Base-by-base conservation (phyloP, 2,888 invertebrate species). In the Eledone cirrhosa region DNA sequence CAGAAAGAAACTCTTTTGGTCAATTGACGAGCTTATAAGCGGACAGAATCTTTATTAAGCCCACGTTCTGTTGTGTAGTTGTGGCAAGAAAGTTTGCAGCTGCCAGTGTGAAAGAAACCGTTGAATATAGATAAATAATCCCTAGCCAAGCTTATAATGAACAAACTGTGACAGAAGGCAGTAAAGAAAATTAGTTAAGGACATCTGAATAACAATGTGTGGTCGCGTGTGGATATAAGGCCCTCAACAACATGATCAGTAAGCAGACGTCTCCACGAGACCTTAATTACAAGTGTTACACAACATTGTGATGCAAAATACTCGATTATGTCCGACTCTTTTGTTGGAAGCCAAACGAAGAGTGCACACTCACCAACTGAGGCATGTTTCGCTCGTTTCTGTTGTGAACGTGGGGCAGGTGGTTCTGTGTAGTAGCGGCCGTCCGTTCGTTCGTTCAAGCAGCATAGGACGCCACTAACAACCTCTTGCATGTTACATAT, bases 101-200 rank as follows among this genome's bases (percentile, higher is more conserved):
- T 72, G 72, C 72, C 72, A n/a, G 22, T n/a, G 33, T 72, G 33
- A 72, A 72, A 69, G 41, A 72, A 33, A 33, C 33, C 72, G 72
- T 72, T 72, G 72, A 72, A 72, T 72, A 72, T 72, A 72, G 72
- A 72, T 72, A 72, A 72, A 72, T 72, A 72, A 72, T 72, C 72
- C 72, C n/a, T n/a, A 72, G 29, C 72, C 72, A 72, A 41, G 33
- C 72, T 72, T 72, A 72, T 72, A 72, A 72, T 72, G 8, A 72
- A 72, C 72, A 13, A 72, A 72, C 72, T 33, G 72, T 41, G 72
- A 72, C 72, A 72, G 72, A 72, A 72, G 72, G 72, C 72, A 31
- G 27, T 11, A 72, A n/a, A 19, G 41, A 69, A 72, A 72, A 72
- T 72, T 41, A 72, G 41, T 31, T 41, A 41, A 41, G 72, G 31